Percentiles rank a stretch among this genome's conserved stretches.
Evolutionary conservation across 2,113 vertebrate species (phyloP).

Genomic region (Myanophis thanlyinensis): DNA sequence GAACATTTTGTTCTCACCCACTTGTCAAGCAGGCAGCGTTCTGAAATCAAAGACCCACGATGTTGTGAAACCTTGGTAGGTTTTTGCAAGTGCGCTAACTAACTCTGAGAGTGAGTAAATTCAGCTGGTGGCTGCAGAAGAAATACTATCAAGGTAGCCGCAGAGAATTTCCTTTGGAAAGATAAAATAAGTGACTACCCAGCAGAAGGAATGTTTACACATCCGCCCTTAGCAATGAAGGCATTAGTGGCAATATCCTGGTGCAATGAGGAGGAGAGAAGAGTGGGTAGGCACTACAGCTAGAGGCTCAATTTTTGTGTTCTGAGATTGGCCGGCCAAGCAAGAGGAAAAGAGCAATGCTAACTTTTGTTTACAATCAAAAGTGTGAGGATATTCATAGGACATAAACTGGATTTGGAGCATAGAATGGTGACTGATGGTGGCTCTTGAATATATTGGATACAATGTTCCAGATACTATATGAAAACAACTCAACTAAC

Average conservation of each 20-base stretch:
- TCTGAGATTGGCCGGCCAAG: not conserved
- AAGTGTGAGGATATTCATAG: not conserved
- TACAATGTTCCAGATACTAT: not conserved
- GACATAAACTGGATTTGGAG: not conserved
- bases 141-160: not conserved
- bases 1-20: not conserved
- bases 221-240: not conserved
- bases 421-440: not conserved
- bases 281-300: not conserved
- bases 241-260: not conserved
- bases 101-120: not conserved
- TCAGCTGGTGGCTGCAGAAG: not conserved
- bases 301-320: not conserved
- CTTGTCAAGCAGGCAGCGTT: not conserved
- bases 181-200: not conserved
- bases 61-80: not conserved
- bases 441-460: not conserved
- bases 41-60: not conserved
- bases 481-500: not conserved
- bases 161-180: not conserved
- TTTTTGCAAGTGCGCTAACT: not conserved
- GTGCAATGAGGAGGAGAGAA: not conserved
- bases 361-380: not conserved
- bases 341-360: not conserved
- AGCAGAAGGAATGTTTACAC: not conserved